Base-by-base conservation (phyloP, 2,888 invertebrate species). In the Troglohyphantes excavatus region DNA sequence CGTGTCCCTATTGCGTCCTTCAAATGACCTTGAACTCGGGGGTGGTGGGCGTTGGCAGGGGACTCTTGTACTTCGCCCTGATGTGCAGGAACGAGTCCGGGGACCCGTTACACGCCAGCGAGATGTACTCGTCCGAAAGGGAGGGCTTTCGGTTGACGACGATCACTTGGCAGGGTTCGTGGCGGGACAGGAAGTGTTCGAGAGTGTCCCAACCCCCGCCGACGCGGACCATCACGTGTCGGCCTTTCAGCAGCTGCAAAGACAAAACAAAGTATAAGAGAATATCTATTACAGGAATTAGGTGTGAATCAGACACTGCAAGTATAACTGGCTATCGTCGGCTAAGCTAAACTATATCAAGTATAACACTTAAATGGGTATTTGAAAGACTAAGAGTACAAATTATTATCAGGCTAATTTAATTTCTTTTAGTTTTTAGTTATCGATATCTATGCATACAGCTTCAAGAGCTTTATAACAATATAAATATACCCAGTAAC, bases 211-310 rank as follows among this genome's bases (percentile, higher is more conserved):
- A 92, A 92, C 92, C 91, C 91, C 98, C 98, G 90, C 98, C 98
- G 76, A 98, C 97, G 92, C 98, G 95, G 86, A 98, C 98, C 98
- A 98, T 98, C 95, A 97, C 97, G 95, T 98, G 98, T n/a, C 96
- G 95, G 76, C 97, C 97, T 94, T 97, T 97, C 93, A 97, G 95
- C 93, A 97, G 94, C 97, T 97, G 95, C 3, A 94, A 94, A 23
- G 68, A 63, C n/a, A 1, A 78, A 9, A 68, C 9, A 75, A 13
- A 70, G 11, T 0, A 2, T 11, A 27, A 23, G 11, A 65, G 13
- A n/a, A n/a, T n/a, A n/a, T n/a, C n/a, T n/a, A n/a, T n/a, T n/a
- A n/a, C n/a, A n/a, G n/a, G n/a, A n/a, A n/a, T n/a, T n/a, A n/a
- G n/a, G n/a, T n/a, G n/a, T n/a, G n/a, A n/a, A n/a, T n/a, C n/a